Evolutionary conservation across 2,888 invertebrate genomes (phyloP), one percentile per base, ranked within the genome.

Genomic region (Agonopterix arenella): DNA sequence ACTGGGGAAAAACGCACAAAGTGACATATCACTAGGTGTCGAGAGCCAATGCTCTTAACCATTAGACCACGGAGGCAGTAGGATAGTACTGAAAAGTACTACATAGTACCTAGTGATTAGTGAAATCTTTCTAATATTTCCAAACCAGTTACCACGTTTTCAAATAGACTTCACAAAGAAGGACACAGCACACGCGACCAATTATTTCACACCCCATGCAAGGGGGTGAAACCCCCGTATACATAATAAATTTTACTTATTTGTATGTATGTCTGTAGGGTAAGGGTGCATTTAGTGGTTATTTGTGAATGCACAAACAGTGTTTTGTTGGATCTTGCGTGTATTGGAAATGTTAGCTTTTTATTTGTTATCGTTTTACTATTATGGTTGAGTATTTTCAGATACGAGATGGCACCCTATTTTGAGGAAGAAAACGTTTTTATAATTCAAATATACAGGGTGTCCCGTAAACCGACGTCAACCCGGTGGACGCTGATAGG

Each of bases 141-240:
- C 36, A 36, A 55, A 56, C 53, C 55, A 56, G 40, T 52, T 57
- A 59, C 65, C 51, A 54, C 54, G 47, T 50, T 46, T 43, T 36
- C 13, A 43, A 47, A 44, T 48, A 58, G 53, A 56, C 45, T 46
- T 51, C 44, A 49, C 46, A 57, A 44, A 40, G 44, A 16, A n/a
- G 16, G 60, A 64, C 61, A 59, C 52, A 53, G 49, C 51, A 64
- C 72, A 76, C 73, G 77, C 68, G 71, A 77, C 67, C 78, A 80
- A 82, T 84, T 83, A 84, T 76, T 73, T 67, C 66, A 68, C 74
- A 78, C 83, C 83, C 79, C 69, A 60, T 45, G 52, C 11, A 52
- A 55, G 54, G 61, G 74, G 73, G 69, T 65, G 64, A 49, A 55
- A 59, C 66, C 71, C 77, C 75, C 44, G 10, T 47, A 40, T 46